Percentiles rank a stretch among this genome's conserved stretches.
phyloP scores from a whole-genome alignment of 2,797 vertebrate species.

The Selene dorsalis region DNA sequence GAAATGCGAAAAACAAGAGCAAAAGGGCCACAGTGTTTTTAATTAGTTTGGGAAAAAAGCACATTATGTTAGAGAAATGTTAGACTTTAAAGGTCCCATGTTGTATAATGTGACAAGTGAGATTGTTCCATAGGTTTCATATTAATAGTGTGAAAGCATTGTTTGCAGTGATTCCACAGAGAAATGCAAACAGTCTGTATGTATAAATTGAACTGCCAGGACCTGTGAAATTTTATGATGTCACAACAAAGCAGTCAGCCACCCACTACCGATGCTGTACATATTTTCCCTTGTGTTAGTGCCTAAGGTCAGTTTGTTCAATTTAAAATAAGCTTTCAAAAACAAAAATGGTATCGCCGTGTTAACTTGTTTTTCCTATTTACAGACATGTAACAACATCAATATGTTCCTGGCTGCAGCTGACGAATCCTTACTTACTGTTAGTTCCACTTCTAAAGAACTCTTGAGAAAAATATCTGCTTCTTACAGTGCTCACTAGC shows the following conservation, averaged over 20 bases:
- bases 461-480: background rate
- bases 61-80: background rate
- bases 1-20: background rate
- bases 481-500: background rate
- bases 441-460: background rate
- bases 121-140: too few relatives aligned
- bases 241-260: background rate
- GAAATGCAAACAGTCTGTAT: background rate
- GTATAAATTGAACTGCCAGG: background rate
- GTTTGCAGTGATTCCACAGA: background rate
- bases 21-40: background rate
- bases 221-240: background rate
- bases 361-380: background rate
- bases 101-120: too few relatives aligned
- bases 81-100: background rate
- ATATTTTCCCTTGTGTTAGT: too few relatives aligned
- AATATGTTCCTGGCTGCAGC: background rate
- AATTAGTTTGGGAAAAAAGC: background rate
- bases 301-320: too few relatives aligned
- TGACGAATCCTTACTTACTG: background rate
- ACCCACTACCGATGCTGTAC: too few relatives aligned
- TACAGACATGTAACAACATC: background rate
- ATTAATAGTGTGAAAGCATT: background rate
- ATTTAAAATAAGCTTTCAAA: too few relatives aligned
- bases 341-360: too few relatives aligned